Conservation (phyloP, 2,888 invertebrate species). For the Zaprionus lineosus region DNA sequence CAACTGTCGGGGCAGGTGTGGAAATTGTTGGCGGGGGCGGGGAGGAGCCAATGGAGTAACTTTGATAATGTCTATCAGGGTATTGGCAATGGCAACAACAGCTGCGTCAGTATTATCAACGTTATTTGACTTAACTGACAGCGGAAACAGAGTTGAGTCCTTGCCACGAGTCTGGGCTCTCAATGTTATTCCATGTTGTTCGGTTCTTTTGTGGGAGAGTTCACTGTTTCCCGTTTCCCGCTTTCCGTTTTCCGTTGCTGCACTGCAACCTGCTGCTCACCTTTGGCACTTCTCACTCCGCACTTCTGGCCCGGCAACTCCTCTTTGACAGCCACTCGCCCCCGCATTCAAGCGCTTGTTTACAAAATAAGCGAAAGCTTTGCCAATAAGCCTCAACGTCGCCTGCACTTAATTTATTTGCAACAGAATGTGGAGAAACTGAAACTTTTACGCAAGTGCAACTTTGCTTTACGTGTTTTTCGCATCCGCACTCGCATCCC, state of each 20-base stretch:
- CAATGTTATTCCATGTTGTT: slow-evolving; percentile 5
- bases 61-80: slow-evolving; percentile 48
- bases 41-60: not conserved
- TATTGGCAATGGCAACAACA: slow-evolving; percentile 53
- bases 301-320: too few species aligned
- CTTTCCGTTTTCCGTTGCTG: too few species aligned
- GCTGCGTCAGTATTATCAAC: slow-evolving; percentile 40
- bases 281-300: not conserved
- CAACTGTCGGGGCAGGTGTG: too few species aligned
- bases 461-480: slow-evolving; percentile 68
- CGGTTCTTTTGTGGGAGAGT: not conserved
- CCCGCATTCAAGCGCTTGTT: too few species aligned
- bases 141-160: slow-evolving; percentile 48
- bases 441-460: slow-evolving; percentile 71
- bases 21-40: too few species aligned
- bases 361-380: slow-evolving; percentile 67
- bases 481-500: slow-evolving; percentile 14
- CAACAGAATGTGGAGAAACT: slow-evolving; percentile 58
- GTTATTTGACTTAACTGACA: slow-evolving; percentile 59
- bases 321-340: too few species aligned
- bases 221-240: not conserved
- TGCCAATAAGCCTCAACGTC: slow-evolving; percentile 72
- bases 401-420: slow-evolving; percentile 73
- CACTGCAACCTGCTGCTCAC: not conserved
- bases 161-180: slow-evolving; percentile 9